Base-by-base conservation (phyloP, 2,888 invertebrate species). In the Drosophila leonis region DNA sequence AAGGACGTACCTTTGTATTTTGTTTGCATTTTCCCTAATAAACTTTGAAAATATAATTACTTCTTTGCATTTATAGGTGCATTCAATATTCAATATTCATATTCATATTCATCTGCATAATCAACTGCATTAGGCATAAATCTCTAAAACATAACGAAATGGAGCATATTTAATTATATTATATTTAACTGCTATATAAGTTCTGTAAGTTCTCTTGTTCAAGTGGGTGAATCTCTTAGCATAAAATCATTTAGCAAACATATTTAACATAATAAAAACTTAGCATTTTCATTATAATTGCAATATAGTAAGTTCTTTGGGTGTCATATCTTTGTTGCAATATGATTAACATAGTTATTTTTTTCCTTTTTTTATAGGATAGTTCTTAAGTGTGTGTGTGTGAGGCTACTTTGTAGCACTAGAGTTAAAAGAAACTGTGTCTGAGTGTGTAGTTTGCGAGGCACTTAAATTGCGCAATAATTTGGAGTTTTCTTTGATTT, bases 11-110 rank as follows among this genome's bases (percentile, higher is more conserved):
- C 42, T 69, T 68, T 69, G 49, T 75, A 69, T 63, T 82, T 59
- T 75, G 56, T 72, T 81, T 68, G 66, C 73, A 72, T 73, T 80
- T 80, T 73, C 62, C 55, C 72, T 67, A 78, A 84, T 81, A 81
- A 84, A 84, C 75, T 82, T 75, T 83, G 67, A 81, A 84, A 81
- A 81, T 80, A 80, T 69, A 66, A 65, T 60, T 66, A 64, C 54
- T 60, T 62, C 52, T 56, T 60, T 60, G 55, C 12, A 44, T 61
- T 72, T 51, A 18, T 18, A n/a, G n/a, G 46, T 59, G 46, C 46
- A 37, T 24, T 7, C 24, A 42, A 35, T 35, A 41, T 12, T 33
- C 39, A 49, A 49, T 56, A 13, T 12, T 20, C 20, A 24, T 48
- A 46, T 46, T n/a, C 15, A 46, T 33, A 12, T n/a, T 37, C 29